Evolutionary conservation across 2,888 invertebrate species (phyloP), one percentile per base, ranked within the genome.

Genomic region (Cosmopolites sordidus): DNA sequence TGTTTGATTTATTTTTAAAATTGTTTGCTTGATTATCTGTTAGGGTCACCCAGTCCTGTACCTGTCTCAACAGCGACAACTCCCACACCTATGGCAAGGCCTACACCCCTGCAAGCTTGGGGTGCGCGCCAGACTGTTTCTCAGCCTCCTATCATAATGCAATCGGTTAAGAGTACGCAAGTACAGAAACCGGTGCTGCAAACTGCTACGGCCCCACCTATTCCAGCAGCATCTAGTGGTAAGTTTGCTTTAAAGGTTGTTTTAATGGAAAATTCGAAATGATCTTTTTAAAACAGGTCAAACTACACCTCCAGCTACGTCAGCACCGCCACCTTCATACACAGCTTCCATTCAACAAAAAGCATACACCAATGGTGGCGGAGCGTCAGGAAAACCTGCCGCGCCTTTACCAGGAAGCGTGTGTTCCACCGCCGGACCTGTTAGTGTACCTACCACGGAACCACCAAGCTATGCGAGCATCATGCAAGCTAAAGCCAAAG

Each of bases 71-170:
- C 59, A 4, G 48, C 58, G 5, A 49, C 62, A 1, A 55, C 80
- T 3, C 76, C 84, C 45, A 76, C 83, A 37, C 79, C 82, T 6
- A 83, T 86, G 81, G 82, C 86, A 38, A 79, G 89, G 60, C 89
- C 91, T 2, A 87, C 90, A 58, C 90, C 93, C 2, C 76, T 89
- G 49, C 87, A 86, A 70, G 87, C 90, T 42, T 89, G 92, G 85
- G 86, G 87, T 51, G 89, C 91, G 49, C 78, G 89, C 44, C 94
- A 94, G 72, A 86, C 92, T 33, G 90, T 88, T 67, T 87, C 92
- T 15, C 93, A 93, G 68, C 89, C 92, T 43, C 93, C 94, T 5
- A 91, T 96, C 60, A 94, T 96, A 59, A 96, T 95, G 93, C 94
- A 95, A 72, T 92, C 93, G 22, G 96, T 96, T 14, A 92, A 92